Percentiles rank a stretch among this genome's conserved stretches.
phyloP scores from a whole-genome alignment of 35 echinoderm and acorn worm genomes.

The Stichopus chloronotus region DNA sequence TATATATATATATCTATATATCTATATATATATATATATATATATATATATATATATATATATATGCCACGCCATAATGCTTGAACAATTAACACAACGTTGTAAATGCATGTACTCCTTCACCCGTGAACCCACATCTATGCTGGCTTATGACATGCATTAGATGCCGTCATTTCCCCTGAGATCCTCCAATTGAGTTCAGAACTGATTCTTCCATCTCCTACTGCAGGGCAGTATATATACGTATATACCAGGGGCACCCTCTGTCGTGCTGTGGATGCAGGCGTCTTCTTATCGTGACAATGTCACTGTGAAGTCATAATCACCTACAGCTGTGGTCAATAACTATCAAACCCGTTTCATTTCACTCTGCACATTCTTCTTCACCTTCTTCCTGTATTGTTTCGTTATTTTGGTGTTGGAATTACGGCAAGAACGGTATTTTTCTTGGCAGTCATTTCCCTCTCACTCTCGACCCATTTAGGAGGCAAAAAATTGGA shows the following conservation, averaged over 20 bases:
- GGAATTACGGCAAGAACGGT: neutral
- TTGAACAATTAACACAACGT: neutral
- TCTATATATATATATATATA: neutral
- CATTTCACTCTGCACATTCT: too few relatives aligned
- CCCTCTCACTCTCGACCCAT: neutral
- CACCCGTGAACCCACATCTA: too few relatives aligned
- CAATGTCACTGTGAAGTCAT: neutral
- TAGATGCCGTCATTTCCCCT: too few relatives aligned
- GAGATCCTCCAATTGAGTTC: too few relatives aligned
- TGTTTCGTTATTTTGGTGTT: neutral
- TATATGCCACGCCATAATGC: neutral
- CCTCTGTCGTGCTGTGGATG: too few relatives aligned
- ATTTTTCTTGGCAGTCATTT: neutral
- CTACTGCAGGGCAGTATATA: too few relatives aligned
- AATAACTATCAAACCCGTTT: neutral
- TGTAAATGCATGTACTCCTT: too few relatives aligned
- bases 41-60: too few relatives aligned
- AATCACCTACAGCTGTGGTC: neutral
- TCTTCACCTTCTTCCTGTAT: neutral
- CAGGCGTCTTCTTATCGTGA: neutral
- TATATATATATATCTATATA: neutral
- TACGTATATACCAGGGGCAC: too few relatives aligned
- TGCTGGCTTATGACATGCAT: too few relatives aligned
- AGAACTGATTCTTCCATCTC: too few relatives aligned
- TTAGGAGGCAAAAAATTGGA: neutral